Evolutionary conservation across 2,888 invertebrate genomes (phyloP).

Genomic region (Euplagia quadripunctaria): DNA sequence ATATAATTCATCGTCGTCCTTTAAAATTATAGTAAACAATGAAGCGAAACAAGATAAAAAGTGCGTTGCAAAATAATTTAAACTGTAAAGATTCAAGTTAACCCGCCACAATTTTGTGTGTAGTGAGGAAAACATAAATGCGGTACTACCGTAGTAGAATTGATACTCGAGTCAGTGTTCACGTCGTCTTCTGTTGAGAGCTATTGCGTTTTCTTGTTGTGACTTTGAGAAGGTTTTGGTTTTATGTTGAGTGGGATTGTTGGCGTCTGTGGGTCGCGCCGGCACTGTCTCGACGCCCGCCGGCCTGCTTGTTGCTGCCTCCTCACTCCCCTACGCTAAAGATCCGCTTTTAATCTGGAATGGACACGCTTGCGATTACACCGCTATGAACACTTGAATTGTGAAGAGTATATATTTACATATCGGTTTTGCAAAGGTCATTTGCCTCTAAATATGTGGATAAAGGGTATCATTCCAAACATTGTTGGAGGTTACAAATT

Average conservation of each 20-base stretch:
- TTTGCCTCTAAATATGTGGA: slow-evolving; percentile 8
- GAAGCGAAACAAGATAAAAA: too few species aligned
- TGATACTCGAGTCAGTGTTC: slow-evolving; percentile 63
- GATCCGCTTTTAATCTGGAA: slow-evolving; percentile 57
- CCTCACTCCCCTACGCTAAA: slow-evolving; percentile 51
- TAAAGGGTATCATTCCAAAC: slow-evolving; percentile 18
- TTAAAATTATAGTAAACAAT: too few species aligned
- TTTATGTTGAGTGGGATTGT: slow-evolving; percentile 79
- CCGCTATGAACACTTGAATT: slow-evolving; percentile 35
- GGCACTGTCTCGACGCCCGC: slow-evolving; percentile 63
- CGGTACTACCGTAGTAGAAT: slow-evolving; percentile 51
- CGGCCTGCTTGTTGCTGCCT: slow-evolving; percentile 68
- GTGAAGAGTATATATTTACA: slow-evolving; percentile 37
- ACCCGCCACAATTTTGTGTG: slow-evolving; percentile 6
- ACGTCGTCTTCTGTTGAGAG: slow-evolving; percentile 66
- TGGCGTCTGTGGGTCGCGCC: slow-evolving; percentile 80
- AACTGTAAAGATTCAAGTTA: not conserved
- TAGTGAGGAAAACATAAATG: slow-evolving; percentile 43
- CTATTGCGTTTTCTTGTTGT: slow-evolving; percentile 69
- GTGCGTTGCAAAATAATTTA: too few species aligned
- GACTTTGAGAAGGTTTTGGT: slow-evolving; percentile 73
- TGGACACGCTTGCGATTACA: slow-evolving; percentile 48
- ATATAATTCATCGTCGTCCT: too few species aligned
- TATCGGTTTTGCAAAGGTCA: slow-evolving; percentile 6
- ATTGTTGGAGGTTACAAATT: slow-evolving; percentile 11